Evolutionary conservation across 2,888 invertebrate genomes (phyloP).

Genomic region (Myopa testacea): DNA sequence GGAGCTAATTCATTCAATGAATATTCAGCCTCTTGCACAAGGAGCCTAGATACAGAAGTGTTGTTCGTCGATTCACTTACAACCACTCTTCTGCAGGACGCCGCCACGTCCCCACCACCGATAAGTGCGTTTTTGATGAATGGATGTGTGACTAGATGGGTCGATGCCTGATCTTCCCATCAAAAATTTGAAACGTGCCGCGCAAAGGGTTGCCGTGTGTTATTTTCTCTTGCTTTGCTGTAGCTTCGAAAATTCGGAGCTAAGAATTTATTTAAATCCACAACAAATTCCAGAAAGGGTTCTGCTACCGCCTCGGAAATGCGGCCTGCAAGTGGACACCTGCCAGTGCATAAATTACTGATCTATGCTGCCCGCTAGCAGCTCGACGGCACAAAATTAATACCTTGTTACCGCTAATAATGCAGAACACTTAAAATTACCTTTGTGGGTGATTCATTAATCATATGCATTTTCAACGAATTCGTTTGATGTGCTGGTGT

Average conservation of each 20-base stretch:
- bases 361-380: conserved; percentile 2
- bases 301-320: background rate
- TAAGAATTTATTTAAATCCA: conserved; percentile 37
- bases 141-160: conserved; percentile 54
- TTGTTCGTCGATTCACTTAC: background rate
- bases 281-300: conserved; percentile 14
- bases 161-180: conserved; percentile 14
- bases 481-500: too few species aligned
- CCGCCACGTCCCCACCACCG: conserved; percentile 24
- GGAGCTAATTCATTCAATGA: conserved; percentile 1
- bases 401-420: conserved; percentile 37
- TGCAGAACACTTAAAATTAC: conserved; percentile 28
- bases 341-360: conserved; percentile 34
- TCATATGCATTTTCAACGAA: conserved; percentile 11
- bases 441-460: conserved; percentile 32
- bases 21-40: background rate
- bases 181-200: background rate
- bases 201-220: conserved; percentile 7
- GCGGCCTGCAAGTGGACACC: conserved; percentile 18
- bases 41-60: background rate
- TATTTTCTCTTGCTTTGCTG: conserved; percentile 8
- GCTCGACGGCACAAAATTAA: conserved; percentile 14
- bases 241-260: background rate
- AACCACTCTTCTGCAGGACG: background rate
- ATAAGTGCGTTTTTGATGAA: conserved; percentile 60